Evolutionary conservation across 2,113 vertebrate species (phyloP), one percentile per base, ranked within the genome.

Genomic region (Oryzias javanicus): DNA sequence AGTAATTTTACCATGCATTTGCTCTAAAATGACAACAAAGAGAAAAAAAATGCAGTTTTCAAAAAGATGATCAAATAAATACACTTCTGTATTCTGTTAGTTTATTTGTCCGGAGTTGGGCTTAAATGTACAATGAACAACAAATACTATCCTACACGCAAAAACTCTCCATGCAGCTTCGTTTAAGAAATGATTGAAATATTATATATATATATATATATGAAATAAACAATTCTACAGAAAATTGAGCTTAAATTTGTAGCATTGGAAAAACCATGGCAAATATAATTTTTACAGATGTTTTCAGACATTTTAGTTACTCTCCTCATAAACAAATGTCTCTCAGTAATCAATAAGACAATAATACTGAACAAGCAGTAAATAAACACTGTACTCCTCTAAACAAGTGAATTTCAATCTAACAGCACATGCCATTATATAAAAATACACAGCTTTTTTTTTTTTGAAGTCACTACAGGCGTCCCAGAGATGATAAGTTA

Each of bases 161-260:
- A 76, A 73, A 72, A 60, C 78, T 73, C 66, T 74, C 80, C 89
- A 89, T 91, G 88, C 87, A 86, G 17, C 62, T 77, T 70, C 16
- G 64, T 63, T 57, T 59, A 46, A 49, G 54, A 63, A 71, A 72
- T 67, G 16, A 44, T 55, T 60, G 47, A 64, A 61, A 69, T 71
- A 44, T 35, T 15, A 48, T 67, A 60, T 27, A 49, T 64, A 59
- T 70, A 64, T n/a, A n/a, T n/a, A 63, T 44, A 61, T 60, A 45
- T 79, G 74, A 55, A 77, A 79, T 67, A 68, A 69, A 60, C 46
- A 69, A 44, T 50, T 42, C 13, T 49, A 52, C 55, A 60, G 60
- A 78, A 75, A 77, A 78, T 66, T 49, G 8, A 2, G 10, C 65
- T 65, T 67, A 18, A 22, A 45, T 49, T 49, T 56, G 5, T 54